Conservation (phyloP, 92 coral and sea anemone genomes). For the Ricordea florida region DNA sequence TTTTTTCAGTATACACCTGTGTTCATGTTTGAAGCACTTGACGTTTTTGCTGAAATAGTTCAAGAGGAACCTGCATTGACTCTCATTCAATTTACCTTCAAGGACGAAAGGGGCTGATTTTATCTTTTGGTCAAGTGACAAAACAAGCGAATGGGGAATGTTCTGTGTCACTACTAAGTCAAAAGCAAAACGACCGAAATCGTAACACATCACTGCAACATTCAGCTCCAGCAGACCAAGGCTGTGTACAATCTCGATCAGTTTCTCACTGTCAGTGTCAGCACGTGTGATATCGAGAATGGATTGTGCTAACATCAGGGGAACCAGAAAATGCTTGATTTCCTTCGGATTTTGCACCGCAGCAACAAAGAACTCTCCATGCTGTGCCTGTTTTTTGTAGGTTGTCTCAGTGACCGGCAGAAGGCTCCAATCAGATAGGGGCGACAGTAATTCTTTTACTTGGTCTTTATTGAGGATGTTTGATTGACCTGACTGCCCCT, state of each 20-base stretch:
- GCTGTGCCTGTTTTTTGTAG: too few relatives aligned
- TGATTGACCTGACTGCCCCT: too few relatives aligned
- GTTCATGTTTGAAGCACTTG: not conserved
- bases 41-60: conserved; percentile 30
- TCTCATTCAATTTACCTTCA: not conserved
- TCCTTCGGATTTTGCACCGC: too few relatives aligned
- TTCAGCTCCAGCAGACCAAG: conserved; percentile 38
- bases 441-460: conserved; percentile 12
- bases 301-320: conserved; percentile 28
- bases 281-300: conserved; percentile 1
- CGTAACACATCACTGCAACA: not conserved
- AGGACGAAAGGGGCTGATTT: not conserved
- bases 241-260: not conserved
- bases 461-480: too few relatives aligned
- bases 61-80: conserved; percentile 7
- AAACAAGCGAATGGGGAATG: conserved; percentile 33
- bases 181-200: not conserved
- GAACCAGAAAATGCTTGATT: conserved; percentile 6
- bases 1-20: not conserved
- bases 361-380: too few relatives aligned
- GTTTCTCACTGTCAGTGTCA: not conserved
- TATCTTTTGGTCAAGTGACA: conserved; percentile 26
- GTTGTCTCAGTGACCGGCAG: conserved; percentile 53
- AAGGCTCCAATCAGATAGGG: conserved; percentile 56
- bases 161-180: conserved; percentile 32